Conservation (phyloP, 2,888 invertebrate species). For the Drosophila colorata region DNA sequence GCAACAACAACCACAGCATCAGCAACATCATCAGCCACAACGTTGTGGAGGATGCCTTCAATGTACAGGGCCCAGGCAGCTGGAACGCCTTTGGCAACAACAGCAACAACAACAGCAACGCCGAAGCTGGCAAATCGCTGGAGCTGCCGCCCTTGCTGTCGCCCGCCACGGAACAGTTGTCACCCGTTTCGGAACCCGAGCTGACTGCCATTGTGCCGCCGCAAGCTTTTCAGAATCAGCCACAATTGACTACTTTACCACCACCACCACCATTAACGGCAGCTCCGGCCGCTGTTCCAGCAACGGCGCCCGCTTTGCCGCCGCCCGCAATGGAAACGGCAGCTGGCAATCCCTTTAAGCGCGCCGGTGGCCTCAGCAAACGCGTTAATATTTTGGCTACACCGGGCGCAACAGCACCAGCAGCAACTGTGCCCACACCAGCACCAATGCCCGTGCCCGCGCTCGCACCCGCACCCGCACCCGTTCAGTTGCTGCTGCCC, state of each 20-base stretch:
- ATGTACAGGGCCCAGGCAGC: conserved; percentile 83
- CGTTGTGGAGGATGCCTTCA: conserved; percentile 88
- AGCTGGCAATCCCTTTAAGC: conserved; percentile 83
- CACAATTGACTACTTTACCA: conserved; percentile 4
- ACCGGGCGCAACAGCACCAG: conserved; percentile 65
- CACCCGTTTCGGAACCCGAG: conserved; percentile 51
- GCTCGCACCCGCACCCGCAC: background rate
- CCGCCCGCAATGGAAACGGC: conserved; percentile 28
- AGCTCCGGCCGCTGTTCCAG: background rate
- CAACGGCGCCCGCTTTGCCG: conserved; percentile 51
- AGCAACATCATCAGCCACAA: conserved; percentile 58
- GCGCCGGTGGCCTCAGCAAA: conserved; percentile 73
- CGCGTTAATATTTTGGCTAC: conserved; percentile 85
- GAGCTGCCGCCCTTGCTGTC: conserved; percentile 53
- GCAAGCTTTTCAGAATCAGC: conserved; percentile 64
- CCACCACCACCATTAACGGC: background rate
- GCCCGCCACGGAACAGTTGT: conserved; percentile 23
- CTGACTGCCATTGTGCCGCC: conserved; percentile 71
- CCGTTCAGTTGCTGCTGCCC: conserved; percentile 29
- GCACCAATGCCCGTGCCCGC: conserved; percentile 10
- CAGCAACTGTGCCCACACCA: conserved; percentile 8
- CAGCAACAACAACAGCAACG: conserved; percentile 16
- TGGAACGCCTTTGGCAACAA: conserved; percentile 59
- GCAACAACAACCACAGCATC: conserved; percentile 29
- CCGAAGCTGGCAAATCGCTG: conserved; percentile 17